A percentile compares a stretch with the other conserved stretches of the same genome.
Evolutionary conservation across 2,888 invertebrate genomes (phyloP).

Genomic region (Orthosia gothica): DNA sequence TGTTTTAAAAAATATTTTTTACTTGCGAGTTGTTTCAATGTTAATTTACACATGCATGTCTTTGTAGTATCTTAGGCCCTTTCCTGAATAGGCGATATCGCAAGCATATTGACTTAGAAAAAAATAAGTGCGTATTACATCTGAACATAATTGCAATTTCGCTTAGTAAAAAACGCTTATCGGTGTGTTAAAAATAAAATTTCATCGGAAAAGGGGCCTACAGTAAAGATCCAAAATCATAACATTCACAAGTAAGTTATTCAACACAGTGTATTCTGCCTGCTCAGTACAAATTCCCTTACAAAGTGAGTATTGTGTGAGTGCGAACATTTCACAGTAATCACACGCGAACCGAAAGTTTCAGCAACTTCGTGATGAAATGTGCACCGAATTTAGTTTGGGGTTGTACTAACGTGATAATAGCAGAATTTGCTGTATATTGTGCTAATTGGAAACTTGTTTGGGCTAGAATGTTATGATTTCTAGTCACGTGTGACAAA

Average conservation of each 20-base stretch:
- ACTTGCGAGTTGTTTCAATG: no score
- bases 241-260: neutral
- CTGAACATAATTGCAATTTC: no score
- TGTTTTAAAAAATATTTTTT: no score
- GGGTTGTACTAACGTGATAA: slow-evolving; percentile 24
- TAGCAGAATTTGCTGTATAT: neutral
- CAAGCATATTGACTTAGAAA: no score
- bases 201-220: no score
- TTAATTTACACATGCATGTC: no score
- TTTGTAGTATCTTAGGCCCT: no score
- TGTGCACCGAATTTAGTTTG: slow-evolving; percentile 27
- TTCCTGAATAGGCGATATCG: no score
- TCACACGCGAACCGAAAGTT: slow-evolving; percentile 37
- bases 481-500: neutral
- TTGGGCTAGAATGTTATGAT: slow-evolving; percentile 3
- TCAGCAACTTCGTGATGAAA: slow-evolving; percentile 26
- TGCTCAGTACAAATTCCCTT: neutral
- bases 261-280: neutral
- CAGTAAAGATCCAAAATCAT: neutral
- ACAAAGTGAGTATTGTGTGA: neutral
- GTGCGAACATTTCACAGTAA: slow-evolving; percentile 38
- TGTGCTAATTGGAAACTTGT: slow-evolving; percentile 14
- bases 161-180: no score
- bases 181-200: no score
- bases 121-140: no score